A percentile compares a stretch with the other conserved stretches of the same genome.
Conservation (phyloP, 2,113 vertebrate genomes). For the Brachypteracias leptosomus region DNA sequence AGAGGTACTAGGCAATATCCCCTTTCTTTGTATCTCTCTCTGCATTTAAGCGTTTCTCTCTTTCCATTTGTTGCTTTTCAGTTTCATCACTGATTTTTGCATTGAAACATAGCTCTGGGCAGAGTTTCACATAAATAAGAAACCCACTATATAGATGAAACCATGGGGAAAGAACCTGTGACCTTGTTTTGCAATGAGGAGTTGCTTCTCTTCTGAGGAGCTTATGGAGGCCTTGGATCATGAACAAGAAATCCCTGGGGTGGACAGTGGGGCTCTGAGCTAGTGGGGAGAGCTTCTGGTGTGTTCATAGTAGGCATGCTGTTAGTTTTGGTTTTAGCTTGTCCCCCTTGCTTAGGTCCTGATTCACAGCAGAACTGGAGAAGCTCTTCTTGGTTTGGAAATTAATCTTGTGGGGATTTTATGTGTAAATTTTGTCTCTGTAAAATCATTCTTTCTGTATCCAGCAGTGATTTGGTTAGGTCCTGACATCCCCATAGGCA, state of each 20-base stretch:
- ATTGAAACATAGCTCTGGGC: background rate
- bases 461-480: background rate
- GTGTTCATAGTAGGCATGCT: too few relatives aligned
- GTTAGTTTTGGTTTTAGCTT: background rate
- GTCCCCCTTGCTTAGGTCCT: background rate
- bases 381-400: background rate
- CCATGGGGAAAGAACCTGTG: background rate
- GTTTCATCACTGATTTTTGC: background rate
- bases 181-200: background rate
- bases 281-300: background rate
- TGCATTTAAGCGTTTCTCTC: background rate
- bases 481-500: background rate
- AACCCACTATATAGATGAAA: background rate
- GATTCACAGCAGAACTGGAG: background rate
- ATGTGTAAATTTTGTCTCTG: background rate
- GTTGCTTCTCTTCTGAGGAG: background rate
- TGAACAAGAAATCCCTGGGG: background rate
- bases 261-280: background rate
- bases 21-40: background rate
- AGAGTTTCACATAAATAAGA: background rate
- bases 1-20: background rate
- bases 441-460: background rate
- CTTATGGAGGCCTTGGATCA: rapidly evolving
- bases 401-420: rapidly evolving
- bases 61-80: background rate